Evolutionary conservation across 2,888 invertebrate species (phyloP), one percentile per base, ranked within the genome.

Genomic region (Crossocerus cetratus): DNA sequence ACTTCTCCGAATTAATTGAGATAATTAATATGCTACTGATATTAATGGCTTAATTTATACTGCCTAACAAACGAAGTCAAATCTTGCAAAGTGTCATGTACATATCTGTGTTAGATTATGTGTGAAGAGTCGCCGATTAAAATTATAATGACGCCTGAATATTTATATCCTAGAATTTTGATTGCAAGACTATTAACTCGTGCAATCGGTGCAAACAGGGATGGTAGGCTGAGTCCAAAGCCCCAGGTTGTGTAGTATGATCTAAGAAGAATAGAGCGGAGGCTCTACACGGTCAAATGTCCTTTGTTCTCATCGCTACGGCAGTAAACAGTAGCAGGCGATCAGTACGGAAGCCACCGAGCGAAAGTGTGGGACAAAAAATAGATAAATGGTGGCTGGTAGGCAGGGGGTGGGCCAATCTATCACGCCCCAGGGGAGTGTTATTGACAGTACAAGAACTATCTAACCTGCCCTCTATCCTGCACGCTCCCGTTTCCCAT

Each of bases 371-470:
- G 80, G 85, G 82, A 87, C 85, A 88, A 89, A 89, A 87, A 88
- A 84, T 84, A 89, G 88, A 89, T 89, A 89, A 90, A 90, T 89
- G 87, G 84, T 85, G 84, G 83, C 84, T 86, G 86, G 86, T 87
- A 86, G 82, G 84, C 78, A n/a, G 83, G 86, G 87, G 87, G 84
- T 86, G 84, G 83, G 83, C 86, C 87, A 86, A 90, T 89, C 88
- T 88, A 89, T 89, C 89, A 89, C 88, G 84, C 83, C 84, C 77
- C 81, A 75, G 82, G 84, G 84, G 84, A 84, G 81, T 88, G 88
- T 87, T 89, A 89, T 89, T 89, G 89, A 88, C 89, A 89, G 86
- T 84, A 84, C 86, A 87, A 87, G 86, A 88, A 88, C 86, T 82
- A 85, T 84, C 84, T 83, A 84, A 84, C 83, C 84, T 84, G 85